Base-by-base conservation (phyloP, 1,140 invertebrate genomes). In the Dolichoris vasculosae region DNA sequence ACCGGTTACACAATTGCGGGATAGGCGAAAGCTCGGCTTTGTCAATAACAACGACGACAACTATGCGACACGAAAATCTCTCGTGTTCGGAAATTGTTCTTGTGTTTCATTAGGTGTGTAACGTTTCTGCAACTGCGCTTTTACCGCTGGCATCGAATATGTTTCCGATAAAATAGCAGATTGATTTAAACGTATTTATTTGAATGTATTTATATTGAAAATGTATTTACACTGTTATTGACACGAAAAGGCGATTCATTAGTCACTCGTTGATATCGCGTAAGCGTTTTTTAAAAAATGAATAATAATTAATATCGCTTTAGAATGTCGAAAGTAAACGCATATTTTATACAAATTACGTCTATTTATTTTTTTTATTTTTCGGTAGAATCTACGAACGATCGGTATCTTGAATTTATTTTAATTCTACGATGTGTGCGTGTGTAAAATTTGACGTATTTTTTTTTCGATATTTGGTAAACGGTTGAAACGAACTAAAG, bases 51-150 rank as follows among this genome's bases (percentile, higher is more conserved):
- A 43, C n/a, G 69, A 43, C 69, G 71, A 20, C 4, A 55, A 55
- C 51, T 17, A 17, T 20, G 51, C 51, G 17, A 55, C 7, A 17
- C 17, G 51, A 55, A 76, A 76, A 76, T 76, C 48, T 32, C 46
- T 77, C n/a, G 46, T 2, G 73, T 32, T 77, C 26, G 30, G 32
- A 51, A 77, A 30, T 20, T 77, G 48, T 77, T 77, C 46, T 76
- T 51, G 8, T 30, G 8, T 11, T 26, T 40, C 26, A 26, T 2
- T 17, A 55, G 17, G 17, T 55, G 20, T 17, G 17, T 11, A 55
- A 55, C 17, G 51, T 55, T 55, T 55, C 51, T 2, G 2, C 6
- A 15, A 2, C 51, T 17, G 51, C n/a, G n/a, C n/a, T n/a, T n/a
- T 55, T 55, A 55, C 15, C 17, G 51, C n/a, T 35, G 75, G n/a